phyloP scores from a whole-genome alignment of 2,888 invertebrate genomes.

The Euzetes globulus region DNA sequence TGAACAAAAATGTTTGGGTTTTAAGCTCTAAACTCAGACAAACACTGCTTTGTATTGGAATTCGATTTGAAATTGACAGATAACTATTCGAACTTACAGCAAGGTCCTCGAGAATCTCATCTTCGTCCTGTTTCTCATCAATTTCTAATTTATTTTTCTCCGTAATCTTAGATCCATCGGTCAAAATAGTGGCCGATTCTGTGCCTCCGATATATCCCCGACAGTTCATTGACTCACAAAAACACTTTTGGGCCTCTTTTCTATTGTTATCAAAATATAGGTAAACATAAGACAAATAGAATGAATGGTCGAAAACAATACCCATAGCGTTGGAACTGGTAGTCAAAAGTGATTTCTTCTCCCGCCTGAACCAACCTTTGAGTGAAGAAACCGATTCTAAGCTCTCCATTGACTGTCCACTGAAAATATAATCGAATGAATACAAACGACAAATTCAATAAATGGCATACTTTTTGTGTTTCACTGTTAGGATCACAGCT shows the following conservation, averaged over 20 bases:
- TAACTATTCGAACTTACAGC: conserved; percentile 40
- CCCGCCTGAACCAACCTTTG: conserved; percentile 69
- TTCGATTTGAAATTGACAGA: conserved; percentile 20
- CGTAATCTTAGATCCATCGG: conserved; percentile 38
- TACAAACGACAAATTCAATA: conserved; percentile 11
- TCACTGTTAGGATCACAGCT: conserved; percentile 98
- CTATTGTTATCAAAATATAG: conserved; percentile 50
- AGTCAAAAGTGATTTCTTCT: conserved; percentile 97
- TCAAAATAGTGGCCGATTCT: conserved; percentile 39
- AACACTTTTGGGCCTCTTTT: conserved; percentile 91
- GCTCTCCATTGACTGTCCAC: conserved; percentile 59
- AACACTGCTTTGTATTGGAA: conserved; percentile 11
- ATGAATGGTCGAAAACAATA: conserved; percentile 46
- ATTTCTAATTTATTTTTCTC: conserved; percentile 36
- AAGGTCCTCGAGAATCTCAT: conserved; percentile 50
- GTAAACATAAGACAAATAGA: background rate
- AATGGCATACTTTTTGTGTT: conserved; percentile 71
- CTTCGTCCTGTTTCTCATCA: conserved; percentile 43
- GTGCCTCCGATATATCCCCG: conserved; percentile 80
- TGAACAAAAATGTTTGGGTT: conserved; percentile 8
- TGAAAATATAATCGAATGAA: conserved; percentile 42
- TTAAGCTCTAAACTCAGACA: conserved; percentile 16
- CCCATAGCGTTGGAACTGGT: conserved; percentile 95
- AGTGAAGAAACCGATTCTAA: conserved; percentile 94
- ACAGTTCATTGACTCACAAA: conserved; percentile 78